Evolutionary conservation across 2,797 vertebrate species (phyloP), one percentile per base, ranked within the genome.

Genomic region (Peromyscus aztecus): DNA sequence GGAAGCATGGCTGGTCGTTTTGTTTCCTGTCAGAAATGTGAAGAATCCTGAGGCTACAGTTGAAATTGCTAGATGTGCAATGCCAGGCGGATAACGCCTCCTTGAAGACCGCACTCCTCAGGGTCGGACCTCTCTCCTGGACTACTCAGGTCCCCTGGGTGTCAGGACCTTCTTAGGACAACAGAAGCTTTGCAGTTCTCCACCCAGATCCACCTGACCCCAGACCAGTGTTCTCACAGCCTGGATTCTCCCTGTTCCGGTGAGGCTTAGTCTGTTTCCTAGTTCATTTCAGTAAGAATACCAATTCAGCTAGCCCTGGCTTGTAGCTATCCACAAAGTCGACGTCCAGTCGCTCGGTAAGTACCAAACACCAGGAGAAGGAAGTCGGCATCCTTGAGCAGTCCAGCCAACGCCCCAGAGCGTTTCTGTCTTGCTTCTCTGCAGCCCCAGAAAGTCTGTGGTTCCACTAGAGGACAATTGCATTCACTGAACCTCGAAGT

Each of bases 351-450:
- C 10, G 1, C 40, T 34, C 6, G 29, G 27, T 63, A 43, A 43
- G 16, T 31, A 34, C 27, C 29, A 6, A 65, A 17, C 3, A 34
- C 16, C 17, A 11, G 37, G 24, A 63, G 27, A 46, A 21, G 10
- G 63, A 46, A 6, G 29, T 85, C 12, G 2, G 3, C 37, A 40
- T 73, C n/a, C 23, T 11, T 52, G 49, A 52, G 37, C 65, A 13
- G 21, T 13, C 2, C 37, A 2, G 29, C 4, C 43, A 11, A 19
- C 6, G 8, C 7, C 4, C 0, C 10, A 40, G n/a, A 73, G 37
- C 10, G 9, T 24, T 75, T 10, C 71, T 75, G 71, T 40, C 37
- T 11, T 75, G 40, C 0, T 4, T 75, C 21, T 24, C 37, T 40
- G 19, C 4, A 10, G n/a, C n/a, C 21, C 17, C 69, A 71, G 69